phyloP scores from a whole-genome alignment of 2,888 invertebrate species.

The Drosophila subsilvestris region DNA sequence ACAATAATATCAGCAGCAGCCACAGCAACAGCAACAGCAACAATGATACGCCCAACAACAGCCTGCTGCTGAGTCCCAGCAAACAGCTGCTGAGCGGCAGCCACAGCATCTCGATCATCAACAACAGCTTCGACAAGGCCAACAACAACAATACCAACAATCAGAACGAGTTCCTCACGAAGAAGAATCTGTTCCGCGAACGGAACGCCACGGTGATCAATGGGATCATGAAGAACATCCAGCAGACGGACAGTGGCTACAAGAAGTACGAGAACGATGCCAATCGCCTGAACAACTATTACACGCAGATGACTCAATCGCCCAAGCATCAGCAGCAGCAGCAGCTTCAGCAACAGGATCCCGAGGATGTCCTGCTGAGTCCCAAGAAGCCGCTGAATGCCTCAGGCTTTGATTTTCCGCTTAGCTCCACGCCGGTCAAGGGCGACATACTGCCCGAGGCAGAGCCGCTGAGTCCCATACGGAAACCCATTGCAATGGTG shows the following conservation, averaged over 20 bases:
- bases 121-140: constrained; percentile 79
- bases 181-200: constrained; percentile 82
- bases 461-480: constrained; percentile 62
- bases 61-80: constrained; percentile 75
- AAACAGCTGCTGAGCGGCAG: constrained; percentile 76
- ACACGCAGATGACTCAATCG: constrained; percentile 81
- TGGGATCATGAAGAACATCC: constrained; percentile 83
- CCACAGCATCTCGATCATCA: constrained; percentile 80
- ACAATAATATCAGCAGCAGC: constrained; percentile 44
- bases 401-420: constrained; percentile 68
- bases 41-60: constrained; percentile 69
- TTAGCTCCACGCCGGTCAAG: constrained; percentile 55
- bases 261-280: constrained; percentile 83
- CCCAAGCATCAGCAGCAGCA: constrained; percentile 75
- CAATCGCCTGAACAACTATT: constrained; percentile 83
- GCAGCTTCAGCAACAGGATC: constrained; percentile 1
- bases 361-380: constrained; percentile 60
- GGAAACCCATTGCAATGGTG: constrained; percentile 47
- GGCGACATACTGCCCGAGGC: constrained; percentile 53
- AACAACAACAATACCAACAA: constrained; percentile 58
- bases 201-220: constrained; percentile 82
- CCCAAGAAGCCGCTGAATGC: constrained; percentile 78
- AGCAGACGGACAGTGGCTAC: constrained; percentile 73
- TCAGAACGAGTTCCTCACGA: constrained; percentile 82
- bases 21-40: constrained; percentile 56